phyloP scores from a whole-genome alignment of 1,140 invertebrate species.

The Lamellibrachia luymesi region DNA sequence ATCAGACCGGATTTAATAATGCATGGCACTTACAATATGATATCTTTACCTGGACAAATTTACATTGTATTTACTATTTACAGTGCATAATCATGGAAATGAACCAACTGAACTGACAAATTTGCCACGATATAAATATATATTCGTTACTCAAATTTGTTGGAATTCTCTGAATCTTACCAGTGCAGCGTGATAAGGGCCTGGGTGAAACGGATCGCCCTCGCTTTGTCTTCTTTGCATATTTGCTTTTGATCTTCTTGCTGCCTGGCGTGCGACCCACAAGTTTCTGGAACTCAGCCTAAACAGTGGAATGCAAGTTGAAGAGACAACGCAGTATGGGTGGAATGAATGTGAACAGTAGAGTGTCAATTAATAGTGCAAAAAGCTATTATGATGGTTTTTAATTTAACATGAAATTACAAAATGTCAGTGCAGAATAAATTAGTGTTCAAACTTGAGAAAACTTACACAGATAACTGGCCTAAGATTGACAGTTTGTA shows the following conservation, averaged over 20 bases:
- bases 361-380: neutral
- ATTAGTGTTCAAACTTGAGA: neutral
- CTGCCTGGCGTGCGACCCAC: neutral
- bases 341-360: neutral
- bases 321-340: neutral
- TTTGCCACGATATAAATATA: neutral
- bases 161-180: neutral
- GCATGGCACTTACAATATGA: too few species aligned
- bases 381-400: neutral
- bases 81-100: neutral
- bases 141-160: neutral
- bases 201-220: neutral
- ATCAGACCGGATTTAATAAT: too few species aligned
- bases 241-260: neutral
- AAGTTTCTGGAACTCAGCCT: neutral
- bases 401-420: too few species aligned
- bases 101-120: neutral
- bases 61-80: too few species aligned
- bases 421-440: neutral
- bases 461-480: neutral
- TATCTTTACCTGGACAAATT: too few species aligned
- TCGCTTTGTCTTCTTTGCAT: neutral
- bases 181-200: neutral
- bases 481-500: neutral
- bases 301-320: neutral